A percentile compares a stretch with the other conserved stretches of the same genome.
phyloP scores from a whole-genome alignment of 1,140 invertebrate species.

The Atta cephalotes region DNA sequence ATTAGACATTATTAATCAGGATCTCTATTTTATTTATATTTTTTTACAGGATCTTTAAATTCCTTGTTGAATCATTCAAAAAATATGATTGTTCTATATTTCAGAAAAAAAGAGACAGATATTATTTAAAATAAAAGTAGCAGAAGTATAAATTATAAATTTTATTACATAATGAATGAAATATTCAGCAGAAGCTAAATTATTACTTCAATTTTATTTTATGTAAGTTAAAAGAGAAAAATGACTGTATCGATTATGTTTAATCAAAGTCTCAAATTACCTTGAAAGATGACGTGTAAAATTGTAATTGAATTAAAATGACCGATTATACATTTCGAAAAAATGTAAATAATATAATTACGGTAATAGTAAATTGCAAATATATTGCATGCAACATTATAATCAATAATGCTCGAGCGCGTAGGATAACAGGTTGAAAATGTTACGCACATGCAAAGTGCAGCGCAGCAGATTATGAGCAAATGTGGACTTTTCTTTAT shows the following conservation, averaged over 20 bases:
- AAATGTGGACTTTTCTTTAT: slow-evolving; percentile 15
- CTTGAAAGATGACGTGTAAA: neutral
- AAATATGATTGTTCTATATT: neutral
- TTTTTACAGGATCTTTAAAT: neutral
- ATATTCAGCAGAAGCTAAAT: neutral
- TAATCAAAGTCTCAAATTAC: neutral
- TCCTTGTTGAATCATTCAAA: neutral
- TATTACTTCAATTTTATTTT: neutral
- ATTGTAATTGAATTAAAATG: neutral
- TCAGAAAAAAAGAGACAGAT: neutral
- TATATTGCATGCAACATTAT: neutral
- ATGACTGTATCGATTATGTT: neutral
- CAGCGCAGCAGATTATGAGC: neutral
- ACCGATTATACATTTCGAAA: neutral
- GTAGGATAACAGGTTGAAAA: slow-evolving; percentile 9
- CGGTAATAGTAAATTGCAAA: neutral
- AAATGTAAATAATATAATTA: slow-evolving; percentile 16
- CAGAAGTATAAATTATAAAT: neutral
- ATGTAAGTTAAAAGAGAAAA: neutral
- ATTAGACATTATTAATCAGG: slow-evolving; percentile 79
- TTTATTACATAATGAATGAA: neutral
- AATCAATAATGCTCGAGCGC: neutral
- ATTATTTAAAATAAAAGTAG: too few relatives aligned
- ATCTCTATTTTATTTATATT: slow-evolving; percentile 64
- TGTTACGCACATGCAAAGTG: slow-evolving; percentile 5